These are phyloP conservation scores for Lagopus leucura DNA, from an alignment of 2,113 vertebrate species.

Conservation along the genomic window DNA sequence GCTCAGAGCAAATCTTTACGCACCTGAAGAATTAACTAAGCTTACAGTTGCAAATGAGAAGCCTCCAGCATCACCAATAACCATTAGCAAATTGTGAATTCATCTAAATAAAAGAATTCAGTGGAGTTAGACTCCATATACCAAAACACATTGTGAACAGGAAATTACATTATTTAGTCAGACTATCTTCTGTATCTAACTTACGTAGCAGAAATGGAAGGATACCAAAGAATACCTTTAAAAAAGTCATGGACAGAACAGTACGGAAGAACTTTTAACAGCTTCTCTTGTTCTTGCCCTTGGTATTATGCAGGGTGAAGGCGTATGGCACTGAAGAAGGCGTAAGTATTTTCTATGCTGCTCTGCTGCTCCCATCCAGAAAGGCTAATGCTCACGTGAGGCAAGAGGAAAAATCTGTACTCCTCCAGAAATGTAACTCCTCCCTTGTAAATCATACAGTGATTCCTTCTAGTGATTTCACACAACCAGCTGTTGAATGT, in stretches of 20 bases:
- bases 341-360: not conserved
- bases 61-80: not conserved
- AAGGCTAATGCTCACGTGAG: not conserved
- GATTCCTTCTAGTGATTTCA: conserved; percentile 32
- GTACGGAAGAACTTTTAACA: not conserved
- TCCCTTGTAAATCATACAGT: conserved; percentile 4
- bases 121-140: not conserved
- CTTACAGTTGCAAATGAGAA: not conserved
- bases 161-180: not conserved
- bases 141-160: not conserved
- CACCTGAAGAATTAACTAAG: not conserved
- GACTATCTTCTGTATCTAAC: not conserved
- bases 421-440: not conserved
- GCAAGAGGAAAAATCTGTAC: not conserved
- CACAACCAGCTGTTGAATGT: conserved; percentile 30
- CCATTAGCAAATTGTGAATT: not conserved
- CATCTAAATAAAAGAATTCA: not conserved
- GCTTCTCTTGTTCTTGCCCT: not conserved
- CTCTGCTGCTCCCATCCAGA: not conserved
- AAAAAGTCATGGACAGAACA: not conserved
- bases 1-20: not conserved
- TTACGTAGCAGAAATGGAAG: not conserved
- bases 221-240: not conserved
- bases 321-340: not conserved
- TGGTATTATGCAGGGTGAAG: not conserved